phyloP scores from a whole-genome alignment of 1,140 invertebrate genomes.

The Chionoecetes opilio region DNA sequence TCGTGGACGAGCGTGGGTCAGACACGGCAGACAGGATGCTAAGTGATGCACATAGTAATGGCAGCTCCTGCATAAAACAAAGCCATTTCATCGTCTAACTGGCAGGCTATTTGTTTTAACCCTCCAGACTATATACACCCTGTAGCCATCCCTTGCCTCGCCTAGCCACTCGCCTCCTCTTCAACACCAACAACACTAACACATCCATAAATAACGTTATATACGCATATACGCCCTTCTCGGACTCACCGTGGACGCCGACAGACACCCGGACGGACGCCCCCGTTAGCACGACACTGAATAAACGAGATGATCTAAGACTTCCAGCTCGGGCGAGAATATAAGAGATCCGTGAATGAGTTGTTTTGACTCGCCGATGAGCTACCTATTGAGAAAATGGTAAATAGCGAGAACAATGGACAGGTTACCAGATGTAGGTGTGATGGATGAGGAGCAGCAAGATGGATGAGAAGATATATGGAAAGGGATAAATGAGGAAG shows the following conservation, averaged over 20 bases:
- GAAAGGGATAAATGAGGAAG: neutral
- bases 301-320: neutral
- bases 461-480: neutral
- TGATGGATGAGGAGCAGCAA: neutral
- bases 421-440: neutral
- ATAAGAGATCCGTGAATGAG: neutral
- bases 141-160: neutral
- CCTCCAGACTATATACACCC: neutral
- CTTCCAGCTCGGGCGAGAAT: neutral
- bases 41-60: slow-evolving; percentile 50
- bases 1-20: neutral
- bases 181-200: neutral
- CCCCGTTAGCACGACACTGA: neutral
- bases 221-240: neutral
- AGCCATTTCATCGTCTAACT: slow-evolving; percentile 39
- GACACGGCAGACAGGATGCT: neutral
- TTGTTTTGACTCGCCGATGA: neutral
- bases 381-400: slow-evolving; percentile 6
- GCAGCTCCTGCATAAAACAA: slow-evolving; percentile 22
- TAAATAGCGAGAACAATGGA: slow-evolving; percentile 5
- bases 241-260: neutral
- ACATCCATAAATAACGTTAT: neutral
- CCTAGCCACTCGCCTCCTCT: neutral
- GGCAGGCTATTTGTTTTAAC: slow-evolving; percentile 43
- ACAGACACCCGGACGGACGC: neutral